Base-by-base conservation (phyloP, 2,888 invertebrate species). In the Hypercompe scribonia region DNA sequence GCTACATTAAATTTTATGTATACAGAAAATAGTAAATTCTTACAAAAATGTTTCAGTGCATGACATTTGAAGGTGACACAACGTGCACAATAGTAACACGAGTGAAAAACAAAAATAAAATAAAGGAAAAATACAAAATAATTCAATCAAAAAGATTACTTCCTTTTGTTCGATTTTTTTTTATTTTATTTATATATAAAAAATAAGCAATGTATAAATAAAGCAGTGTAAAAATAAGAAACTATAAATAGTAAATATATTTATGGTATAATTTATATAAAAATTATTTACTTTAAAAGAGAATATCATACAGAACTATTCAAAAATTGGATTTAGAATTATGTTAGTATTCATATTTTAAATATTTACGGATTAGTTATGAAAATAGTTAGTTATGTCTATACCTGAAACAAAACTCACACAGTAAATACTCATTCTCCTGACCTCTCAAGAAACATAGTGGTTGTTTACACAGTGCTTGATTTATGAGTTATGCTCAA, bases 401-500 rank as follows among this genome's bases (percentile, higher is more conserved):
- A 28, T 28, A 21, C 28, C 36, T 50, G 33, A 33, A 50, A 34
- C 7, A 13, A 33, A 58, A 39, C 61, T 28, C 36, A 65, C 64
- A 21, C 24, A 36, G 66, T 70, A 68, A 71, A 70, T 61, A 81
- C 68, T 72, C 71, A 68, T 72, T 65, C 68, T 67, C 74, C 69
- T 58, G 58, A 63, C 67, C 67, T 71, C 73, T 65, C 67, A 76
- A 61, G 66, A 75, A 75, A 72, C 76, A 80, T 65, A 65, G 72
- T 68, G 68, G 68, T 63, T 31, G 73, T 77, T 73, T 81, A 78
- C 75, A 75, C 72, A 80, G 77, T 78, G 74, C 77, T 73, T 77
- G 70, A 82, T 82, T 80, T 76, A 84, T 78, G 81, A 82, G 79
- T 78, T 78, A 83, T 79, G 70, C 70, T 75, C 74, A 63, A 82